Evolutionary conservation across 2,888 invertebrate species (phyloP).

Genomic region (Eristalis tenax): DNA sequence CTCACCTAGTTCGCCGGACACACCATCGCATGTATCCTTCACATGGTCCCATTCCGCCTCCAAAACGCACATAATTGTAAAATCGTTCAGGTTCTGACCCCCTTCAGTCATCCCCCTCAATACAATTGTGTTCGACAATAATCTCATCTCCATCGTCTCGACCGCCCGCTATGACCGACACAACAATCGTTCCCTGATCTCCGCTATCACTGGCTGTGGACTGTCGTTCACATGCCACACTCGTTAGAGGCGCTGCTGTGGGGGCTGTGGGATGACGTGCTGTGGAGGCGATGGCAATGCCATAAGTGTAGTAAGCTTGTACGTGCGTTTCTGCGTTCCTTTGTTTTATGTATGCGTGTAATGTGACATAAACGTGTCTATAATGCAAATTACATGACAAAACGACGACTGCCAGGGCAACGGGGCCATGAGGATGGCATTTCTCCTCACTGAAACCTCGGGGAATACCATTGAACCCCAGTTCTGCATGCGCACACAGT

Average conservation of each 20-base stretch:
- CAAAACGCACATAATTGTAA: constrained; percentile 1
- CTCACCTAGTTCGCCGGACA: neutral
- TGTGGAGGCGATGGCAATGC: constrained; percentile 1
- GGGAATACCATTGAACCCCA: constrained; percentile 39
- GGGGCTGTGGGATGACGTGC: constrained; percentile 4
- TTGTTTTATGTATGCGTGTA: constrained; percentile 59
- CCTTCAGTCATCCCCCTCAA: constrained; percentile 22
- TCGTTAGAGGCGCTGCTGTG: neutral
- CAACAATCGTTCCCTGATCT: constrained; percentile 30
- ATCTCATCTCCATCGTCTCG: neutral
- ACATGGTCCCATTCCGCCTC: neutral
- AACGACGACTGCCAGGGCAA: constrained; percentile 34
- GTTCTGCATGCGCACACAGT: constrained; percentile 53
- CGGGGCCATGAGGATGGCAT: constrained; percentile 8
- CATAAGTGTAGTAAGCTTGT: constrained; percentile 9
- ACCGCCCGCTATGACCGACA: constrained; percentile 8
- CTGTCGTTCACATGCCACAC: constrained; percentile 33
- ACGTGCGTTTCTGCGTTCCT: constrained; percentile 41
- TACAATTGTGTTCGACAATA: constrained; percentile 23
- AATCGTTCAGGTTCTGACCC: constrained; percentile 7
- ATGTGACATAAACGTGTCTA: constrained; percentile 67
- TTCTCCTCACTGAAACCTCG: neutral
- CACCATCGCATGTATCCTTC: neutral
- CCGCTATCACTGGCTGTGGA: constrained; percentile 17
- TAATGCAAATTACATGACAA: constrained; percentile 69